Evolutionary conservation across 1,140 invertebrate genomes (phyloP), one percentile per base, ranked within the genome.

Genomic region (Episyrphus balteatus): DNA sequence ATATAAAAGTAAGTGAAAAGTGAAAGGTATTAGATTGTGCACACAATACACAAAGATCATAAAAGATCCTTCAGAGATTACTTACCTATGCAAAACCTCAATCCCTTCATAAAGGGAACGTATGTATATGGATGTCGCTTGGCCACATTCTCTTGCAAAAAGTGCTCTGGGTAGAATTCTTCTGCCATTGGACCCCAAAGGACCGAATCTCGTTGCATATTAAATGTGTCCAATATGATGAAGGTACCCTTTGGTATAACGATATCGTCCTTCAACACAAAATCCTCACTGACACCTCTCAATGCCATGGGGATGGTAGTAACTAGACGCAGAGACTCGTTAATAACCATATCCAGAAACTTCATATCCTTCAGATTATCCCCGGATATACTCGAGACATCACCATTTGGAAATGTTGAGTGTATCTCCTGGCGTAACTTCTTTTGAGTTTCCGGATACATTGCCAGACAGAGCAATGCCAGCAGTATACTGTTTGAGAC

Each of bases 91-190:
- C 79, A 82, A 43, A 77, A 80, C 37, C 82, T 71, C 31, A 76
- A 72, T 2, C 83, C 84, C 47, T 83, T 83, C 36, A 80, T 82
- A 59, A 88, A 88, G 14, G 84, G 84, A 49, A 86, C 70, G 47
- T 76, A 86, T 3, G 82, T 71, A 59, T 81, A 88, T 26, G 81
- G 81, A 65, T 76, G 76, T 52, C 82, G 59, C 52, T 63, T 59
- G 44, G 73, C 66, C 48, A 73, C 60, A 55, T 75, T 77, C 57
- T 85, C 82, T 0, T 76, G 74, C 14, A 82, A 62, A 58, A 90
- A 91, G 51, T 86, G 75, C 41, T 89, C 83, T 0, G 88, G 88
- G 67, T 88, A 71, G 56, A 87, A 91, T 31, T 61, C 61, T 19
- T 81, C 72, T 2, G 88, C 81, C 55, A 86, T 76, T 0, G 79